These are phyloP conservation scores for Troglohyphantes excavatus DNA, from an alignment of 2,888 invertebrate genomes.

Conservation along the genomic window DNA sequence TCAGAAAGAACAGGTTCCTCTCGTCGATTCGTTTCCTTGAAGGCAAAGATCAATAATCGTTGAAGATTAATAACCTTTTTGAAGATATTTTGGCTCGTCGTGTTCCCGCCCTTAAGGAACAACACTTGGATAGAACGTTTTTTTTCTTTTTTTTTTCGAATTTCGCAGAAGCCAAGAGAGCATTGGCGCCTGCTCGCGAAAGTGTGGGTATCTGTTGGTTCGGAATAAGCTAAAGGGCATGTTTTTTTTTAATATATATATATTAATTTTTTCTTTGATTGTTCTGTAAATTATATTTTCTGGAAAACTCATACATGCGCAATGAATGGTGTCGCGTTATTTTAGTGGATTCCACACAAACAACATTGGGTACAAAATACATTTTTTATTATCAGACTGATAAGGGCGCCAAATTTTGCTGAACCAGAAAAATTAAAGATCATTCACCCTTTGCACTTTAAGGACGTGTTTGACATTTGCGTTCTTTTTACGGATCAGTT, in stretches of 20 bases:
- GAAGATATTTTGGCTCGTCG: neutral
- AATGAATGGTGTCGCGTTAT: too few species aligned
- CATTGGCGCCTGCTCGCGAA: neutral
- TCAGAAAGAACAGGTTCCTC: neutral
- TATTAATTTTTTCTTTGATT: too few species aligned
- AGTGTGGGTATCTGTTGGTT: neutral
- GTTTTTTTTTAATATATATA: neutral
- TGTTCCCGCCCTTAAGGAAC: neutral
- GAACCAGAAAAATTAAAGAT: too few species aligned
- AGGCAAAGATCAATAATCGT: conserved; percentile 2
- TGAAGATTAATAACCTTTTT: conserved; percentile 6
- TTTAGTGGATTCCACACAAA: too few species aligned
- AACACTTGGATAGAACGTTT: neutral
- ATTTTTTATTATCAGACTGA: too few species aligned
- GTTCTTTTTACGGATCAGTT: too few species aligned
- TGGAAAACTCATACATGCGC: too few species aligned
- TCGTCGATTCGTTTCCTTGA: neutral
- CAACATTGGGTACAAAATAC: too few species aligned
- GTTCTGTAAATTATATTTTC: too few species aligned
- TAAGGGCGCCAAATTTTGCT: too few species aligned
- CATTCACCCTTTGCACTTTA: too few species aligned
- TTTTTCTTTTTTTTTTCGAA: neutral
- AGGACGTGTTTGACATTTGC: too few species aligned
- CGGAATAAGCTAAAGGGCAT: neutral
- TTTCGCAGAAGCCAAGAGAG: neutral